Evolutionary conservation across 2,888 invertebrate species (phyloP).

Genomic region (Gymnoscelis rufifasciata): DNA sequence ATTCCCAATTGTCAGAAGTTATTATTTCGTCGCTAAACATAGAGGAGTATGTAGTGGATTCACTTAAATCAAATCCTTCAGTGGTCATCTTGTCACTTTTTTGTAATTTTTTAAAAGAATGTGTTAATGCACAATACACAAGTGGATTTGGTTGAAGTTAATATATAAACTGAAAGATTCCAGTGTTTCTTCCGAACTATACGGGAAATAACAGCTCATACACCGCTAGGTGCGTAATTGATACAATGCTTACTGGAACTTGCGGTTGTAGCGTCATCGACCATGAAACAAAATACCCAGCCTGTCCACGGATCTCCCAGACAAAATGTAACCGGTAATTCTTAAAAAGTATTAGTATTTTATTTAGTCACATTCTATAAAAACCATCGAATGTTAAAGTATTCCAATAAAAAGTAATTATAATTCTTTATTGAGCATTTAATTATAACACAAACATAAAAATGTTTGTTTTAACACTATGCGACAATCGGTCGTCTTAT

Average conservation of each 20-base stretch:
- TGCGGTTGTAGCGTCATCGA: constrained; percentile 58
- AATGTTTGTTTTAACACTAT: too few species aligned
- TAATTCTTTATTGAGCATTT: too few species aligned
- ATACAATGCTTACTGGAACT: constrained; percentile 51
- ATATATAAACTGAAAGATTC: constrained; percentile 37
- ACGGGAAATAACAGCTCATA: constrained; percentile 59
- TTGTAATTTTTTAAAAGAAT: constrained; percentile 6
- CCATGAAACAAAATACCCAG: constrained; percentile 39
- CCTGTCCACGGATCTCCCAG: constrained; percentile 5
- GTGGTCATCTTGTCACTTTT: constrained; percentile 38
- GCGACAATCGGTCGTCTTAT: too few species aligned
- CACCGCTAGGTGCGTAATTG: constrained; percentile 40
- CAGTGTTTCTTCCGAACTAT: constrained; percentile 30
- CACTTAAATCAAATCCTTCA: constrained; percentile 34
- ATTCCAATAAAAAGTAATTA: too few species aligned
- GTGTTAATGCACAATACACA: constrained; percentile 15
- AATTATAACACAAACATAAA: too few species aligned
- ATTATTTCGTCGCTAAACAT: constrained; percentile 1
- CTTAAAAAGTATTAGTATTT: neutral
- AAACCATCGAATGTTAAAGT: too few species aligned
- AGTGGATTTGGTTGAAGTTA: constrained; percentile 24
- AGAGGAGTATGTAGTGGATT: constrained; percentile 13
- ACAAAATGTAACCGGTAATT: neutral
- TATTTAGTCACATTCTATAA: too few species aligned
- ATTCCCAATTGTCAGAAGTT: constrained; percentile 1